Percentiles rank a stretch among this genome's conserved stretches.
Evolutionary conservation across 2,888 invertebrate species (phyloP).

Genomic region (Tenthredo amoena): DNA sequence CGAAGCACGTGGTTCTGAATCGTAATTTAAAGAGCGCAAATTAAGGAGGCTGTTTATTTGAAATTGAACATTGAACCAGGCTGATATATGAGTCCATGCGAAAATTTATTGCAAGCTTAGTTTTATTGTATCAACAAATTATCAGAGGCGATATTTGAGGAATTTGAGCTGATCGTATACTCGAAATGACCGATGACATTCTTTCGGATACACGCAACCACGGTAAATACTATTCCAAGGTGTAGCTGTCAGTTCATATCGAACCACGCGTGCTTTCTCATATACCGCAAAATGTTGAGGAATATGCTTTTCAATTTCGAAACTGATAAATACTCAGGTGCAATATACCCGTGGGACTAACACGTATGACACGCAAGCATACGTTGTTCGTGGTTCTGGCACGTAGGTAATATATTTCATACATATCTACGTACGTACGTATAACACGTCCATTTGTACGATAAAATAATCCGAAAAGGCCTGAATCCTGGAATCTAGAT

Average conservation of each 20-base stretch:
- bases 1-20: not conserved
- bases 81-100: not conserved
- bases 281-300: not conserved
- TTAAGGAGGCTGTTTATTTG: not conserved
- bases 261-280: not conserved
- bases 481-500: not conserved
- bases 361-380: not conserved
- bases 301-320: slow-evolving; percentile 1
- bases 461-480: not conserved
- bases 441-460: not conserved
- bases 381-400: not conserved
- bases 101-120: not conserved
- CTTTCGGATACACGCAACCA: not conserved
- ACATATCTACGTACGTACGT: not conserved
- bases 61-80: not conserved
- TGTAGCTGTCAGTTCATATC: not conserved
- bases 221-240: not conserved
- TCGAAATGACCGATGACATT: not conserved
- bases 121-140: not conserved
- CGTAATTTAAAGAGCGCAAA: not conserved
- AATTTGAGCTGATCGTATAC: not conserved
- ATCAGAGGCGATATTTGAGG: not conserved
- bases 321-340: not conserved
- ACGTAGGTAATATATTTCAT: slow-evolving; percentile 1
- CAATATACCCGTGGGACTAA: not conserved